Evolutionary conservation across 1,140 invertebrate genomes (phyloP), one percentile per base, ranked within the genome.

Genomic region (Bombus haemorrhoidalis): DNA sequence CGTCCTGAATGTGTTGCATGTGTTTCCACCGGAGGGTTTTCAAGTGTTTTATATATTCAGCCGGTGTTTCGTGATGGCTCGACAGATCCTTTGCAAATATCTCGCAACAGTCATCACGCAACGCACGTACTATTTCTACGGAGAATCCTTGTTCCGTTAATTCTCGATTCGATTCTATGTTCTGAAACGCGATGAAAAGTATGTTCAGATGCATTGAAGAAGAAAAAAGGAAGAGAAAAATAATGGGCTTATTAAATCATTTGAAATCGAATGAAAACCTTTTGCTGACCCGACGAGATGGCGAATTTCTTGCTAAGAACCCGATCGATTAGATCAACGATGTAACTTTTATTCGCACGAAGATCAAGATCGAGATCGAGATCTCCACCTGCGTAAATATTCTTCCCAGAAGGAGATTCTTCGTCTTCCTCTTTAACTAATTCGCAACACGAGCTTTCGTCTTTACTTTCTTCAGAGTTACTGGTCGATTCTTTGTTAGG

Each of bases 321-420:
- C 41, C 90, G 86, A 72, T 95, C 95, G 78, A 95, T 95, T 47
- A 95, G 87, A 88, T 93, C 93, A 12, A 95, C 89, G 34, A 95
- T 94, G 78, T 94, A 93, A 84, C 91, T 95, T 83, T 95, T 95
- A 5, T 93, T 94, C 28, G 90, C 76, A 43, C 94, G 93, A n/a
- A 95, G 90, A 84, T 95, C 94, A 32, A 95, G 89, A 84, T 95
- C 94, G 32, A 95, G 88, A 78, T 95, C 94, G 37, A 95, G 34
- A 72, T 92, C 91, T 64, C 74, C 90, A 5, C 41, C 86, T 6
- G 82, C 82, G 34, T 73, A 78, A 37, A 53, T 68, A 12, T 69
- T 62, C 59, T 37, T 85, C 13, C 59, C 59, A 37, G 25, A 15
- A 2, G 72, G 34, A 62, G 34, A 47, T 79, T 74, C 68, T 25